Evolutionary conservation across 2,113 vertebrate species (phyloP), one percentile per base, ranked within the genome.

Genomic region (Indicator maculatus): DNA sequence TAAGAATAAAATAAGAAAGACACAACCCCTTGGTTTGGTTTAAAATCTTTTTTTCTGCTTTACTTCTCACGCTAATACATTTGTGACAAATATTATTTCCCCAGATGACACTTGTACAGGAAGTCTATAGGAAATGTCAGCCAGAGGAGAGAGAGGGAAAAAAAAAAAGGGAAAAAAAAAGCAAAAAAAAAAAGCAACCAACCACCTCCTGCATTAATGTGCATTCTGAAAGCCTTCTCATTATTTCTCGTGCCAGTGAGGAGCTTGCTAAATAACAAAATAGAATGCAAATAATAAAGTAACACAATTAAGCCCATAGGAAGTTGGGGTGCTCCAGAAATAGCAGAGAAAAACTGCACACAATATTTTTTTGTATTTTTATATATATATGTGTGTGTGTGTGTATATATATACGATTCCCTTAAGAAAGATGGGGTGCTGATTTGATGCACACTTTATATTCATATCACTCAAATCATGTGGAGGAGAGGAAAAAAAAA

Each of bases 121-220:
- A 33, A 12, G 95, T 95, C 84, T n/a, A 93, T 94, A 95, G 93
- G 93, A 97, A 95, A 96, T 93, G 88, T 96, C 96, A 98, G 85
- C 47, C 70, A 77, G 92, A 88, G 85, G 69, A 87, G 41, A 16
- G 41, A 16, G 41, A 13, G 39, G 39, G 85, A 96, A 91, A 86
- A 86, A 52, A 52, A 23, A 23, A 50, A 23, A 50, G 26, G 36
- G 36, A 24, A 52, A 23, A 23, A 50, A 23, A 50, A 52, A 12
- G 7, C 23, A 23, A 8, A 52, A 52, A 23, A 23, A 50, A 23
- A 50, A 52, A 12, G 12, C 50, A 23, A 14, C 23, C 23, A 52
- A 12, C 50, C 50, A 52, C 55, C 56, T 61, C 73, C 86, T 16
- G 47, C 67, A 93, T 97, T 95, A 93, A 94, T 93, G 92, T 95